Evolutionary conservation across 1,140 invertebrate species (phyloP), one percentile per base, ranked within the genome.

Genomic region (Pygmarrhopalites habei): DNA sequence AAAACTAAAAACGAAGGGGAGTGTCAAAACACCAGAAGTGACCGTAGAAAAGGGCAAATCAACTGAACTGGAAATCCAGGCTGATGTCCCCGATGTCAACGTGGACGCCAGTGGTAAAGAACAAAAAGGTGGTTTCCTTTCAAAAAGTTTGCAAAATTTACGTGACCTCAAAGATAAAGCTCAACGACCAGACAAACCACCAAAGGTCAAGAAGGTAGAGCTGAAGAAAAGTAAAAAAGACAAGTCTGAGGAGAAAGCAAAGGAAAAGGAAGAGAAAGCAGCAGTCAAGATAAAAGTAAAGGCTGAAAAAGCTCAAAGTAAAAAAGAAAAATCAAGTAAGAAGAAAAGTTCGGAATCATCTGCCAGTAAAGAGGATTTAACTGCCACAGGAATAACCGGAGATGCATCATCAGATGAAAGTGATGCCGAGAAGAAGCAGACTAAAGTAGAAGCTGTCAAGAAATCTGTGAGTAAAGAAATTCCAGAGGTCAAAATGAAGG

Each of bases 91-190:
- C 7, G 49, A 52, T 10, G 49, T 26, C 28, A 52, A 26, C 23
- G 25, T 52, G 49, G 49, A 52, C 14, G 14, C 44, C n/a, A n/a
- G 7, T 25, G 44, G n/a, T 12, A n/a, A 5, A 47, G 44, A n/a
- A 5, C 19, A 12, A 10, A 47, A 47, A 25, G 44, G 23, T 25
- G 63, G 63, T 21, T 59, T 66, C 26, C 52, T 66, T 28, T 67
- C 68, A 39, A 66, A 66, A 46, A 51, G 56, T 32, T 26, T 69
- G 17, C 56, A 65, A 46, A 57, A 73, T 26, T 66, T 73, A 21
- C 69, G 73, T 35, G 74, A 75, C 57, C 66, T 76, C n/a, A 74
- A 74, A 68, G 74, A 74, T 15, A 75, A 72, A 70, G 55, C 28
- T n/a, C 19, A 47, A 64, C 29, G 55, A 58, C 41, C 12, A 30